Evolutionary conservation across 1,140 invertebrate genomes (phyloP).

Genomic region (Tachypleus tridentatus): DNA sequence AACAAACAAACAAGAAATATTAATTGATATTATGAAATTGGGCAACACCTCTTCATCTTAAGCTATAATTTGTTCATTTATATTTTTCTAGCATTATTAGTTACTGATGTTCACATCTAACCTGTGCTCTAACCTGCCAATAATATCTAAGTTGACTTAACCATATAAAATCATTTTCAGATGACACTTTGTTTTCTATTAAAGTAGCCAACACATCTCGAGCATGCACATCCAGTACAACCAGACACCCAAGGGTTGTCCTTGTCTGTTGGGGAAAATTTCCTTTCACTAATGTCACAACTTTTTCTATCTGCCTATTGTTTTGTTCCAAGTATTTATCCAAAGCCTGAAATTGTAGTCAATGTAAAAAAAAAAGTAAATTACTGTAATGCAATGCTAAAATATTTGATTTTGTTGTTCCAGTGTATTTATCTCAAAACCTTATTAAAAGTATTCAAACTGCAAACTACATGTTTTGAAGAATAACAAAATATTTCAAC

Average conservation of each 20-base stretch:
- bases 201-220: slow-evolving; percentile 67
- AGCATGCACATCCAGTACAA: slow-evolving; percentile 86
- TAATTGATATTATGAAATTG: too few species aligned
- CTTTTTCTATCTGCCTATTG: slow-evolving; percentile 61
- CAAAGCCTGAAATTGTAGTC: slow-evolving; percentile 30
- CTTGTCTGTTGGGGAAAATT: slow-evolving; percentile 76
- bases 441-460: too few species aligned
- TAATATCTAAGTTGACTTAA: slow-evolving; percentile 85
- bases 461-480: too few species aligned
- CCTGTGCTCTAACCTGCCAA: slow-evolving; percentile 62
- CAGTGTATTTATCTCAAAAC: too few species aligned
- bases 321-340: slow-evolving; percentile 44
- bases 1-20: not conserved
- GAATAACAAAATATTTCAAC: too few species aligned
- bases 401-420: too few species aligned
- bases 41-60: too few species aligned
- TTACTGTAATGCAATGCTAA: too few species aligned
- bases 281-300: slow-evolving; percentile 74
- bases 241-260: slow-evolving; percentile 72
- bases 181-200: slow-evolving; percentile 49
- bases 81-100: slow-evolving; percentile 4
- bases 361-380: not conserved
- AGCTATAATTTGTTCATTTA: not conserved
- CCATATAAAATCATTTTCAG: slow-evolving; percentile 80
- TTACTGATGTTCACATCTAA: too few species aligned